These are phyloP conservation scores for Eurypyga helias DNA, from an alignment of 2,113 vertebrate species.

Conservation along the genomic window DNA sequence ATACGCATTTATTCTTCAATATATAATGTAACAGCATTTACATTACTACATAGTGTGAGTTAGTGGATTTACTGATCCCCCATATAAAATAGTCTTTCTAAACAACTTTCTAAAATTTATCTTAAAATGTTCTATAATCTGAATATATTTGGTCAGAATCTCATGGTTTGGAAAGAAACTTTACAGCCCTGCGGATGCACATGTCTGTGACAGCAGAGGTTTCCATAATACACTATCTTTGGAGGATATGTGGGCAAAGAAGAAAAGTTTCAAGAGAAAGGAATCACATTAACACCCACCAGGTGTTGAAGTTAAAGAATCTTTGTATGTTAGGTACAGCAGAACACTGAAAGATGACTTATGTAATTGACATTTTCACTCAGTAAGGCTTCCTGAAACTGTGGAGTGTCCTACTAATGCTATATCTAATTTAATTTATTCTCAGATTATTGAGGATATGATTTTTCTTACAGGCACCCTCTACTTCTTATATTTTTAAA, in stretches of 20 bases:
- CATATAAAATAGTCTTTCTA: neutral
- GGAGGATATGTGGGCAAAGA: slow-evolving; percentile 46
- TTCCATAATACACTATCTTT: slow-evolving; percentile 17
- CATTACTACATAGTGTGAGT: neutral
- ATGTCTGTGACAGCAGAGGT: neutral
- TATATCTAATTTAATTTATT: neutral
- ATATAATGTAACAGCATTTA: neutral
- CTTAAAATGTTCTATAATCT: neutral
- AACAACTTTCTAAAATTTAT: neutral
- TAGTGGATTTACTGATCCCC: neutral
- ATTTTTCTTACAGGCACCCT: neutral
- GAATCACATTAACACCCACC: slow-evolving; percentile 42
- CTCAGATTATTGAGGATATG: neutral
- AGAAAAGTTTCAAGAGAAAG: slow-evolving; percentile 35
- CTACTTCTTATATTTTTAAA: neutral
- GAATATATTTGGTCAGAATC: neutral
- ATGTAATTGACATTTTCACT: slow-evolving; percentile 51
- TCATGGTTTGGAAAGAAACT: neutral
- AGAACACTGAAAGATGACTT: slow-evolving; percentile 30
- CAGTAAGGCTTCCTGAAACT: slow-evolving; percentile 19
- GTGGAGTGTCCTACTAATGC: slow-evolving; percentile 1
- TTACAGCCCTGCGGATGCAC: neutral
- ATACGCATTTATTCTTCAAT: neutral
- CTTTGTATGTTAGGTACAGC: neutral
- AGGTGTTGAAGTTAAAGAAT: slow-evolving; percentile 39